These are phyloP conservation scores for Myioborus miniatus DNA, from an alignment of 2,797 vertebrate genomes.

Conservation along the genomic window DNA sequence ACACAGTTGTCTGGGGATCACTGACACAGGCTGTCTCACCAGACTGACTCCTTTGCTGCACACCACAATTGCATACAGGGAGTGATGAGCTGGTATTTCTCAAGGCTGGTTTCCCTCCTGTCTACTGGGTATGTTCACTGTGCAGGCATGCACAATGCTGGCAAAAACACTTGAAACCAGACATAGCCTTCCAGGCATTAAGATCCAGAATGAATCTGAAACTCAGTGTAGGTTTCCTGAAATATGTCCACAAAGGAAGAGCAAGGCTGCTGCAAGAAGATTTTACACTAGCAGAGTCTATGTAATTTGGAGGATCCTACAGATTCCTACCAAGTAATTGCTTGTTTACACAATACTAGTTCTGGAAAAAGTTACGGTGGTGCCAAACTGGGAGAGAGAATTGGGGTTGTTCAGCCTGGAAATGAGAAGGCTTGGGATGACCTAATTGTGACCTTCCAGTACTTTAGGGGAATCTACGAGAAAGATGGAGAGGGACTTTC, in stretches of 20 bases:
- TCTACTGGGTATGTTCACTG: not conserved
- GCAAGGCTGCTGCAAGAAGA: not conserved
- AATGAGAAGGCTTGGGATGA: not conserved
- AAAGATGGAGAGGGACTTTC: not conserved
- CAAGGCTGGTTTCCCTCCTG: not conserved
- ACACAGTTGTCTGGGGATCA: not conserved
- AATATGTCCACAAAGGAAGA: not conserved
- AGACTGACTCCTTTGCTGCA: not conserved
- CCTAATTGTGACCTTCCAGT: not conserved
- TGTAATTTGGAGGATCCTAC: not conserved
- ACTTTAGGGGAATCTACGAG: rapidly evolving
- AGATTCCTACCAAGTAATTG: not conserved
- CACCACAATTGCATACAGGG: rapidly evolving
- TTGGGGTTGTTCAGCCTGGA: not conserved
- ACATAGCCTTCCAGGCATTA: not conserved
- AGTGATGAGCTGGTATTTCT: not conserved
- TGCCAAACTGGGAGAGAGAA: not conserved
- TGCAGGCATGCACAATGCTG: not conserved
- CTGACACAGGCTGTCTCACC: not conserved
- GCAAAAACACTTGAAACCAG: not conserved
- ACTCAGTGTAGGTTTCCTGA: not conserved
- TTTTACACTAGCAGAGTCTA: not conserved
- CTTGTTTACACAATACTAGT: not conserved
- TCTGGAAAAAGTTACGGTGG: not conserved
- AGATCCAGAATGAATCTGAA: not conserved